phyloP scores from a whole-genome alignment of 1,140 invertebrate genomes.

The Venturia canescens region DNA sequence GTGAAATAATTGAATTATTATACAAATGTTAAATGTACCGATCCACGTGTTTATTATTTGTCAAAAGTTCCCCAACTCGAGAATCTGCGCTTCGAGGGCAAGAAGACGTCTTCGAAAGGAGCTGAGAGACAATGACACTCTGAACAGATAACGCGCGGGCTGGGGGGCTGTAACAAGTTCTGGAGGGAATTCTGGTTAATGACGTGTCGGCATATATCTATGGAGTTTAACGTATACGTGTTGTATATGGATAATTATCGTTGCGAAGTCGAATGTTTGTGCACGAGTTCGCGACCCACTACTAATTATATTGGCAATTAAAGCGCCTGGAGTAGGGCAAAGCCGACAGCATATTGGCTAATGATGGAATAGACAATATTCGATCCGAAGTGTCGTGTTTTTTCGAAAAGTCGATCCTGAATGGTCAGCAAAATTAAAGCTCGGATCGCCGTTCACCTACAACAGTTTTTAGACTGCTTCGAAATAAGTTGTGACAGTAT shows the following conservation, averaged over 20 bases:
- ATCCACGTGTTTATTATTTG: no score
- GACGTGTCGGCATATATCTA: neutral
- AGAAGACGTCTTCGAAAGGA: neutral
- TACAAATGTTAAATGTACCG: no score
- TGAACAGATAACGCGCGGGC: neutral
- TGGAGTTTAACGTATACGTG: neutral
- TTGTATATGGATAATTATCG: slow-evolving; percentile 45
- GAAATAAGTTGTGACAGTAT: no score
- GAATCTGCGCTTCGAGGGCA: neutral
- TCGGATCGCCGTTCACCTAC: no score
- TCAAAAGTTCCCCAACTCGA: neutral
- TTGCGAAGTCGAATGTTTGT: slow-evolving; percentile 1
- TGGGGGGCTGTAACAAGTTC: neutral
- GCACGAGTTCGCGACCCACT: slow-evolving; percentile 28
- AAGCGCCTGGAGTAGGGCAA: slow-evolving; percentile 31
- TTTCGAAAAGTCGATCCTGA: neutral
- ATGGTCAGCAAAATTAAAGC: no score
- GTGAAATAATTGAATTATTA: no score
- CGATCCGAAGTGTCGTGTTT: neutral
- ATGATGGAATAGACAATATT: neutral
- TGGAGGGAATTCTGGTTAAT: neutral
- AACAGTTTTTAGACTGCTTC: no score
- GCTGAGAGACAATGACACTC: neutral
- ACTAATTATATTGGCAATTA: slow-evolving; percentile 50
- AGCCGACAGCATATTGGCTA: slow-evolving; percentile 24